Evolutionary conservation across 2,888 invertebrate genomes (phyloP), one percentile per base, ranked within the genome.

Genomic region (Meiosimyza decipiens): DNA sequence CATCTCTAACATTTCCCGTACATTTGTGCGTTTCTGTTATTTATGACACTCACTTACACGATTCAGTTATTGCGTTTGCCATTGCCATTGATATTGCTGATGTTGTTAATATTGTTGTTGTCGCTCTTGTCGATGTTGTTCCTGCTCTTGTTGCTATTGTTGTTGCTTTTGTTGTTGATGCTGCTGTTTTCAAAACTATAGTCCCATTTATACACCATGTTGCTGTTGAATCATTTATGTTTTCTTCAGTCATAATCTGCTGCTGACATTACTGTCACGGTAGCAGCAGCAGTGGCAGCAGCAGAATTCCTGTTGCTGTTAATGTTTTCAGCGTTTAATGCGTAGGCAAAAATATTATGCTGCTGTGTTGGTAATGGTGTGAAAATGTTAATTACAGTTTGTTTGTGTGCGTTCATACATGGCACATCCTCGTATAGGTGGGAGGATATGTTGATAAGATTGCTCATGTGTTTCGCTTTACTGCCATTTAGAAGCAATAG

Each of bases 311-410:
- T 51, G 12, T 22, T 51, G 64, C 22, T 22, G 18, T 22, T 64
- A 4, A 11, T 49, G 50, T 50, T 15, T 6, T 11, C 15, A 9
- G 49, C 7, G 15, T 28, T 60, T 40, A 40, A 5, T 33, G 60
- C n/a, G 6, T 12, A 3, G 47, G 12, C 60, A 9, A 40, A 40
- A 40, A 40, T 40, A 40, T 40, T 40, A 40, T 9, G 40, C 40
- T 40, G 40, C 40, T 0, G 15, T 64, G 28, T 64, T 50, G 13
- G 33, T 55, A 63, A 47, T 63, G 63, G 63, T 63, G 63, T 63
- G 63, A 63, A 63, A 63, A 63, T 63, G 49, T 49, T 63, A 63
- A 63, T 63, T 63, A 47, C 63, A 63, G 13, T 18, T 49, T 18
- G 63, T 4, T n/a, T 63, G 63, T 63, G 3, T 63, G 28, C 28